Conservation (phyloP, 2,888 invertebrate species). For the Drosophila nr. perissopoda region DNA sequence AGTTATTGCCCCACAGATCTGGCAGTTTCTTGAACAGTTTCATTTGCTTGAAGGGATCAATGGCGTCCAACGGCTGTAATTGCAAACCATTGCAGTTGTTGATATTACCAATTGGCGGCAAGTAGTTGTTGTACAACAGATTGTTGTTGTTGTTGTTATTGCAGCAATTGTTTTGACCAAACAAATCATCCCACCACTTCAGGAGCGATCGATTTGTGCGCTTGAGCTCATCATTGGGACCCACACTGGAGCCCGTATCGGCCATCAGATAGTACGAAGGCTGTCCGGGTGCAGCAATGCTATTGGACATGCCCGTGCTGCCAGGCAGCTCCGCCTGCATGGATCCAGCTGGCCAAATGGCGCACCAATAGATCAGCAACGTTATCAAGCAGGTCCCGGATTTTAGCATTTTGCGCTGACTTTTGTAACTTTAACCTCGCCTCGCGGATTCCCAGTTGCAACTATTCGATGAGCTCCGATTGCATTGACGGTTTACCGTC, state of each 20-base stretch:
- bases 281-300: slow-evolving; percentile 53
- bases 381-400: slow-evolving; percentile 28
- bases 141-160: slow-evolving; percentile 47
- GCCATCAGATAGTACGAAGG: slow-evolving; percentile 66
- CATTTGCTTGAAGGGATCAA: slow-evolving; percentile 69
- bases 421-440: slow-evolving; percentile 62
- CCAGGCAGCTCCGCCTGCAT: slow-evolving; percentile 5
- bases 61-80: slow-evolving; percentile 51
- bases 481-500: slow-evolving; percentile 41
- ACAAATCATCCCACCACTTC: slow-evolving; percentile 75
- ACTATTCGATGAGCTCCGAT: slow-evolving; percentile 59
- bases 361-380: slow-evolving; percentile 8
- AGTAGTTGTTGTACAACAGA: slow-evolving; percentile 26
- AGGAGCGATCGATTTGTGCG: slow-evolving; percentile 71
- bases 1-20: slow-evolving; percentile 52
- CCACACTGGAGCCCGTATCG: slow-evolving; percentile 66
- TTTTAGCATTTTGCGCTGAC: slow-evolving; percentile 46
- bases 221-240: slow-evolving; percentile 56
- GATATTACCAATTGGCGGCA: slow-evolving; percentile 7
- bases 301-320: slow-evolving; percentile 25
- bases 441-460: slow-evolving; percentile 51
- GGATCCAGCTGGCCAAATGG: slow-evolving; percentile 1
- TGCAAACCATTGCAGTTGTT: slow-evolving; percentile 54
- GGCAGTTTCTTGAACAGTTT: slow-evolving; percentile 58
- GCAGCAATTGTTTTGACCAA: slow-evolving; percentile 56